Conservation (phyloP, 2,113 vertebrate species). For the Grammomys dolichurus region DNA sequence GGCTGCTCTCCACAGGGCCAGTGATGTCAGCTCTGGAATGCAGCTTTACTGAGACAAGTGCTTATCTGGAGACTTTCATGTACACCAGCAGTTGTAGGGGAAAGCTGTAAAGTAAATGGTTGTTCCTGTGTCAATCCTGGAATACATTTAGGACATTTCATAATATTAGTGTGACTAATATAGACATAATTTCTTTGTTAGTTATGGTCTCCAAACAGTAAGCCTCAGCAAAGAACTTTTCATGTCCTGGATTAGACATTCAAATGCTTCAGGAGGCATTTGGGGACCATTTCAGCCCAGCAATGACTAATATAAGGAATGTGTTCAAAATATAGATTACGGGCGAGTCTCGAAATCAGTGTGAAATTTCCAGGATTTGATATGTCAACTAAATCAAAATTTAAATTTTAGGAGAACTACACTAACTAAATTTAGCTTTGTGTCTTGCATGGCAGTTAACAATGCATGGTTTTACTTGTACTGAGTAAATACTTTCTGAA, state of each 20-base stretch:
- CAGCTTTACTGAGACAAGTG: not conserved
- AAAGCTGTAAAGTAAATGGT: not conserved
- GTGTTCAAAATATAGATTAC: slow-evolving; percentile 37
- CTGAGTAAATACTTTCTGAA: slow-evolving; percentile 21
- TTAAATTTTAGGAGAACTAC: not conserved
- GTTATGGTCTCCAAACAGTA: not conserved
- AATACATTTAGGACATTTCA: not conserved
- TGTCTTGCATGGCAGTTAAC: not conserved
- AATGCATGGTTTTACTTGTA: slow-evolving; percentile 15
- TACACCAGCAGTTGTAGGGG: not conserved
- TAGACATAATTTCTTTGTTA: not conserved
- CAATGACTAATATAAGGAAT: not conserved
- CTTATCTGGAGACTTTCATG: not conserved
- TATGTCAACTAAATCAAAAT: slow-evolving; percentile 25
- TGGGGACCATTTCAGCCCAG: not conserved
- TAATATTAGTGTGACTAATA: not conserved
- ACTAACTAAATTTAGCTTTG: not conserved
- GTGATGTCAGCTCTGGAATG: not conserved
- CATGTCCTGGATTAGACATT: not conserved
- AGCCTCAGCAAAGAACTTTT: not conserved
- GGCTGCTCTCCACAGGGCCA: not conserved
- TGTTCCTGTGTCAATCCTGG: not conserved
- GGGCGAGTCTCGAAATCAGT: not conserved
- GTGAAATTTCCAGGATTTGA: not conserved
- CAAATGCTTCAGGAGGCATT: not conserved